Base-by-base conservation (phyloP, 2,113 vertebrate species). In the Syngnathoides biaculeatus region DNA sequence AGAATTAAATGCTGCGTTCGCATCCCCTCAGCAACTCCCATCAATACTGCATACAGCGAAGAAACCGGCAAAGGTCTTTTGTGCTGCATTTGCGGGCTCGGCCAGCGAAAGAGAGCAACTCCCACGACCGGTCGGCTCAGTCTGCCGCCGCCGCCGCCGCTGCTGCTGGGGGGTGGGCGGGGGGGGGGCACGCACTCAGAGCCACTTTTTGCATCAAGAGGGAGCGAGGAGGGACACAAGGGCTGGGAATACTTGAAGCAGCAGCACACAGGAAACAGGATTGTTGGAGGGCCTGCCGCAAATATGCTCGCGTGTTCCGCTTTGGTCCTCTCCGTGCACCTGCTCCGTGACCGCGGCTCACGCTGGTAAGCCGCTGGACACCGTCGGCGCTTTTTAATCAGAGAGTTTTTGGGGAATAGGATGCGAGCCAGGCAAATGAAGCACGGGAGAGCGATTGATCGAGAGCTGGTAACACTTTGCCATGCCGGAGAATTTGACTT, bases 41-140 rank as follows among this genome's bases (percentile, higher is more conserved):
- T 93, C 91, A 92, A 92, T 92, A 91, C 91, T 88, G 92, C 90
- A 90, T 86, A 89, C 89, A 88, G 90, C 91, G 88, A 88, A 85
- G 86, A 70, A 87, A 73, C 90, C 89, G 91, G 91, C 90, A 84
- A 73, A 82, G 86, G 68, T 87, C 78, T 80, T 77, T 72, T 61
- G 80, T 83, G 86, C 88, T 89, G 90, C 89, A 86, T 81, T 84
- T 79, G 67, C 79, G 74, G 74, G 68, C 83, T 84, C 65, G 35
- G 26, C 69, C 73, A 72, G 68, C 48, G 75, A 78, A 80, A 75
- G 62, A 69, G 71, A 84, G 75, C 78, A 68, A 86, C 82, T 87
- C 82, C 77, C 81, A 82, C 83, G 67, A 76, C 80, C 65, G 68
- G 82, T 80, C 77, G 45, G 79, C 56, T 79, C 73, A 82, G 69